Base-by-base conservation (phyloP, 2,888 invertebrate species). In the Lepidonotus clava region DNA sequence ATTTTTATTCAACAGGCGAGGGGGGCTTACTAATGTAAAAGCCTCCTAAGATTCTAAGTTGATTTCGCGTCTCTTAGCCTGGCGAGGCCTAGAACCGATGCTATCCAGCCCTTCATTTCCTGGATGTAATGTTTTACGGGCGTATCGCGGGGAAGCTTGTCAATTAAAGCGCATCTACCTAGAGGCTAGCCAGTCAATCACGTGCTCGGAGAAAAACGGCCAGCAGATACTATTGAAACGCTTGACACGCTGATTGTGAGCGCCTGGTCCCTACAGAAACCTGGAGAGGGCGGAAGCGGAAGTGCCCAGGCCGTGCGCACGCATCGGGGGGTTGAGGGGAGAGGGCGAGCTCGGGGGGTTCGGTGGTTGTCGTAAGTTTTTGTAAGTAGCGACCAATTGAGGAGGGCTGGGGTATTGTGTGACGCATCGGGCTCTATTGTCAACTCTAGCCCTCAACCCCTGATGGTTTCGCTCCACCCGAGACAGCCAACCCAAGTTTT, bases 151-250 rank as follows among this genome's bases (percentile, higher is more conserved):
- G 21, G 32, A 46, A 14, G 6, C 14, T 5, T 80, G 80, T 41
- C 80, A 80, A 80, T 80, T 80, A 41, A 24, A 6, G 41, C 41
- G 6, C 46, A 41, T 46, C 46, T 28, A 80, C 80, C 80, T 80
- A 80, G 80, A 46, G 80, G 46, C 80, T 51, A 46, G 51, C 28
- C 80, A 80, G 80, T 80, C 80, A 80, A 41, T 80, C 80, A 80
- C 24, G 32, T 1, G 66, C 5, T 14, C 38, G 6, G 76, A 0
- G 18, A 40, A 76, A 38, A 76, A 76, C 76, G 1, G 76, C 46
- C 14, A 41, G 21, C 46, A 41, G 80, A 80, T 80, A 80, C 80
- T 28, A 80, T 41, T 80, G 28, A 80, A 2, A 41, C 1, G 24
- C 28, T 18, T 46, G 80, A 80, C 80, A 51, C 41, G 76, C 34